Conservation (phyloP, 1,140 invertebrate genomes). For the Ceratoteleas bidentatus region DNA sequence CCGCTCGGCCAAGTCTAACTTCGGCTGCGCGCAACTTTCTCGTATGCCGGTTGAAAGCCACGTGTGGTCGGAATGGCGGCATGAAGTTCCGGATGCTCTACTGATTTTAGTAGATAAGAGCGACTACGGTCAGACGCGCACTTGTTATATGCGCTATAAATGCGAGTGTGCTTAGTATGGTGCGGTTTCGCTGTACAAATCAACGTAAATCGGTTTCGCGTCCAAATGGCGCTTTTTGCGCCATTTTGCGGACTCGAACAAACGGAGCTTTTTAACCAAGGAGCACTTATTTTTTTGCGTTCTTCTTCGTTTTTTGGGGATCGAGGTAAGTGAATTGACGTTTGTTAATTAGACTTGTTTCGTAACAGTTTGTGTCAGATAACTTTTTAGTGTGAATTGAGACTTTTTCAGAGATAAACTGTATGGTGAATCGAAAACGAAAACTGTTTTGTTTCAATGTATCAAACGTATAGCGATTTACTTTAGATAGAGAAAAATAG, state of each 20-base stretch:
- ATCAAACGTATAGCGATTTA: no score
- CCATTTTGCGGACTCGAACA: not conserved
- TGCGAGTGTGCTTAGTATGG: slow-evolving; percentile 24
- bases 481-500: no score
- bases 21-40: slow-evolving; percentile 45
- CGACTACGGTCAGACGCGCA: slow-evolving; percentile 54
- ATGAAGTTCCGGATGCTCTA: slow-evolving; percentile 53
- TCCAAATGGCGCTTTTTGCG: slow-evolving; percentile 19
- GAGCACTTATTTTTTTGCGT: no score
- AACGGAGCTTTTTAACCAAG: not conserved
- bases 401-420: no score
- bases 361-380: no score
- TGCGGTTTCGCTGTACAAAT: slow-evolving; percentile 33
- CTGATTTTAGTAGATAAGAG: slow-evolving; percentile 65
- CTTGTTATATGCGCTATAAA: slow-evolving; percentile 49
- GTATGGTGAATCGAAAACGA: no score
- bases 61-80: slow-evolving; percentile 47
- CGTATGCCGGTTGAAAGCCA: slow-evolving; percentile 44
- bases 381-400: no score
- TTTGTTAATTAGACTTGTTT: not conserved
- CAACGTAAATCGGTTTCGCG: slow-evolving; percentile 26
- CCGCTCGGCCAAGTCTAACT: slow-evolving; percentile 43
- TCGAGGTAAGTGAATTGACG: not conserved
- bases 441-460: no score
- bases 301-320: not conserved